Evolutionary conservation across 2,113 vertebrate species (phyloP).

Genomic region (Dipodomys merriami): DNA sequence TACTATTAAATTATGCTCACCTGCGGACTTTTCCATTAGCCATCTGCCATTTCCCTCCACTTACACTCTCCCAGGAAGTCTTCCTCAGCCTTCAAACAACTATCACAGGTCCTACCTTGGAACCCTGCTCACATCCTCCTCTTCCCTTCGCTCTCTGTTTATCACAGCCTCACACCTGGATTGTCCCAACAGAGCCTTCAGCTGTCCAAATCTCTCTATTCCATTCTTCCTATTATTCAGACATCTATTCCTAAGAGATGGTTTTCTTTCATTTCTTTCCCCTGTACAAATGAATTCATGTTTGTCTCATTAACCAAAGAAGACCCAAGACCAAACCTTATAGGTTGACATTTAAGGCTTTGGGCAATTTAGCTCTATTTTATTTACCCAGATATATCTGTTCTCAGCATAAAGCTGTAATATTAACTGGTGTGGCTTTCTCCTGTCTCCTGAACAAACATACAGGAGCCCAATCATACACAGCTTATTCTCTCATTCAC

Average conservation of each 20-base stretch:
- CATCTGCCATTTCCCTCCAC: too few species aligned
- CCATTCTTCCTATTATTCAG: slow-evolving; percentile 14
- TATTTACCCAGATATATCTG: slow-evolving; percentile 34
- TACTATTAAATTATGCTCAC: too few species aligned
- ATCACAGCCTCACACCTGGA: neutral
- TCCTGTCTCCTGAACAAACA: slow-evolving; percentile 27
- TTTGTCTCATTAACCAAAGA: neutral
- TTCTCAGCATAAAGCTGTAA: neutral
- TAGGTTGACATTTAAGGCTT: slow-evolving; percentile 10
- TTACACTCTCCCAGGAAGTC: too few species aligned
- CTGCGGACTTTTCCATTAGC: neutral
- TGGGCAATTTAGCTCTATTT: neutral
- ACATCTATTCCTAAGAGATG: neutral
- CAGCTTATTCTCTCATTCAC: neutral
- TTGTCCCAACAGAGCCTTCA: neutral
- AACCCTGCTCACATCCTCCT: neutral
- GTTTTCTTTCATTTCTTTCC: neutral
- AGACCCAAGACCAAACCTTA: neutral
- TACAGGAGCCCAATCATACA: neutral
- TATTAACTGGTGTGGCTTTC: slow-evolving; percentile 33
- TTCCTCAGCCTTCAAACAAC: neutral
- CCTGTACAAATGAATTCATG: neutral
- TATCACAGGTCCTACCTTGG: neutral
- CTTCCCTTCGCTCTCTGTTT: neutral
- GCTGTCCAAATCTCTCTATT: neutral